Evolutionary conservation across 1,140 invertebrate genomes (phyloP), one percentile per base, ranked within the genome.

Genomic region (Cotesia chilonis): DNA sequence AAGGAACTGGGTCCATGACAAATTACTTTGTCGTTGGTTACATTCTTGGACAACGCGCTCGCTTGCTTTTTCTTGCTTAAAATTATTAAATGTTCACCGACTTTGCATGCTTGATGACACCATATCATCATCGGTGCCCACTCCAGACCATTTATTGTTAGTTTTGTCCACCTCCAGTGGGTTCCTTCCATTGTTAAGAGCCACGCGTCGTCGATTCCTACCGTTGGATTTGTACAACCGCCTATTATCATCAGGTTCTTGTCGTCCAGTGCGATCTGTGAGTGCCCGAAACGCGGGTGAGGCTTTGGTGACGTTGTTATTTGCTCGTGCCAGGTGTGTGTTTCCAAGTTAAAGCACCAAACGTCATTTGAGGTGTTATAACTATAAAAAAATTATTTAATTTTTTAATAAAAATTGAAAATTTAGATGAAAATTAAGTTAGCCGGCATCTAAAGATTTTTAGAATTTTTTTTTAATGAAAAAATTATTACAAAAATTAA

Each of bases 21-120:
- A 36, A 52, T 67, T 3, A 72, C 64, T 37, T 68, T 66, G n/a
- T 60, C 51, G 5, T 37, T 9, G 1, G 36, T 66, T 4, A 37
- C 47, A 7, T 41, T 28, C 38, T 55, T 55, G 9, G 37, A 59
- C 14, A 12, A 20, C 12, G 70, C 47, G 12, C 28, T 68, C 1
- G 54, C 71, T 66, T 14, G 20, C 72, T 82, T 82, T 28, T 78
- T 87, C 68, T 84, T 83, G 55, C 84, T 86, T 20, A 89, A 78
- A 52, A 88, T 83, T 6, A 88, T 81, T n/a, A 88, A 80, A 72
- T 85, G 78, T 74, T 88, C 83, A 41, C 87, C 88, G 47, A 95
- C 93, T 84, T 92, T 94, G 84, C 95, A 96, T 70, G 94, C 95
- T 72, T 95, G 94, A 89, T 96, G 95, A 86, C 95, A 96, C 94